These are phyloP conservation scores for human DNA, from an alignment of 2,113 vertebrate genomes.

Conservation along the genomic window GRCh38 chr4:131106501-131107000, in stretches of 20 bases:
- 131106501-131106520: neutral
- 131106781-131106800: neutral
- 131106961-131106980: neutral
- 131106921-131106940: neutral
- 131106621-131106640: neutral
- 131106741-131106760: neutral
- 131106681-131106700: neutral
- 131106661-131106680: neutral
- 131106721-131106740: neutral
- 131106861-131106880: neutral
- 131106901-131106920: neutral
- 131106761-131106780: neutral
- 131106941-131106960: neutral
- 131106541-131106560: neutral
- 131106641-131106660: neutral
- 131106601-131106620: neutral
- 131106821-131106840: neutral
- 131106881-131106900: neutral
- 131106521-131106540: neutral
- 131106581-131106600: neutral
- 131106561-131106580: neutral
- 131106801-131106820: neutral
- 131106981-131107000: neutral
- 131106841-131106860: neutral
- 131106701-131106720: neutral